Base-by-base conservation (phyloP, 2,797 vertebrate genomes). In the Anguilla anguilla region DNA sequence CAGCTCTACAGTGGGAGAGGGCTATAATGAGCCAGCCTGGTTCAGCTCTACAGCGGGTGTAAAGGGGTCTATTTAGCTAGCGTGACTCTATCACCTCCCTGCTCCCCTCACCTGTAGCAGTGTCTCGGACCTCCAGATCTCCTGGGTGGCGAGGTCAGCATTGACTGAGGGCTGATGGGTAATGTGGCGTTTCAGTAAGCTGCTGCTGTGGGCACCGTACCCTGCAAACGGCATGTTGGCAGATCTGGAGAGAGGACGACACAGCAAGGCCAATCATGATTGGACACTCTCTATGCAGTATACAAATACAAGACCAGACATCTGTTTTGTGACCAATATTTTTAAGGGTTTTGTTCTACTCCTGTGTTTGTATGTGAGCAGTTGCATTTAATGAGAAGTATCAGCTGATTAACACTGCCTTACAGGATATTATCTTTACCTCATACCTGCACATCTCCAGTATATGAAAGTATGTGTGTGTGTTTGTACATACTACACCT, bases 51-150 rank as follows among this genome's bases (percentile, higher is more conserved):
- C 64, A 69, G 19, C 28, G 7, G 25, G 64, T 39, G 39, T 39
- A 69, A 69, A 69, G n/a, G 25, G 25, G 2, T 69, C n/a, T 69
- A 69, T n/a, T 69, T 25, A 69, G 64, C 64, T 25, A 69, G 64
- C 25, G 2, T 13, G 57, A 19, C 57, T 2, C 11, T 15, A 59
- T 59, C 11, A 59, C 17, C 2, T 15, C 11, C 57, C 57, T 15
- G 57, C 10, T 15, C 7, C 31, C 13, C 89, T 90, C 28, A 98
- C 98, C 96, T 99, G 98, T 0, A 99, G 91, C 64, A 99, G 92
- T 0, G 97, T 98, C 90, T 99, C 98, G 0, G 98, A 97, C 39
- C 98, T 96, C 99, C 98, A 99, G 95, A 99, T 99, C 91, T 99
- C 98, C 91, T 99, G 98, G 55, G 98, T 98, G 15, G 98, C 96